Percentiles rank a stretch among this genome's conserved stretches.
phyloP scores from a whole-genome alignment of 2,888 invertebrate genomes.

The Xylophagus ater region DNA sequence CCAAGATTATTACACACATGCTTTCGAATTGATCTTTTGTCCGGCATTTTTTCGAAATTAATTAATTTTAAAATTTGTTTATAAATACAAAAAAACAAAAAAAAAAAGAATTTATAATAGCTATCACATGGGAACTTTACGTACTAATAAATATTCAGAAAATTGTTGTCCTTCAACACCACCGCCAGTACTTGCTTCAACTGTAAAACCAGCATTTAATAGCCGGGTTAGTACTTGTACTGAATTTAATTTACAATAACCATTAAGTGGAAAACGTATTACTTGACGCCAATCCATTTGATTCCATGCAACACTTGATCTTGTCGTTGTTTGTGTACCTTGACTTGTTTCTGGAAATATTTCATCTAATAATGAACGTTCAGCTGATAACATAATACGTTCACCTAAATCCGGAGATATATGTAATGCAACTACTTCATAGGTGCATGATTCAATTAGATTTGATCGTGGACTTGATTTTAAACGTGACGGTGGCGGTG shows the following conservation, averaged over 20 bases:
- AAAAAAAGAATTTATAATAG: constrained; percentile 18
- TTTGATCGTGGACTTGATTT: constrained; percentile 28
- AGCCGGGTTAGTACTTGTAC: constrained; percentile 75
- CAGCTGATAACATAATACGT: constrained; percentile 70
- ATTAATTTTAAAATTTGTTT: too few species aligned
- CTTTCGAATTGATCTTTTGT: too few species aligned
- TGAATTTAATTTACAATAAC: constrained; percentile 82
- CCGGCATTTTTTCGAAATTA: too few species aligned
- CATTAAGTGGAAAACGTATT: constrained; percentile 75
- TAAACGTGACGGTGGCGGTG: constrained; percentile 34
- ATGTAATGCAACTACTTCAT: constrained; percentile 70
- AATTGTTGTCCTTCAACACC: constrained; percentile 84
- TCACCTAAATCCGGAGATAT: constrained; percentile 73
- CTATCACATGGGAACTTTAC: constrained; percentile 42
- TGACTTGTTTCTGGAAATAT: constrained; percentile 67
- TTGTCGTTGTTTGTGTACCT: constrained; percentile 61
- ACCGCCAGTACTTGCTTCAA: constrained; percentile 74
- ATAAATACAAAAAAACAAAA: too few species aligned
- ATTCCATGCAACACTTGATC: constrained; percentile 71
- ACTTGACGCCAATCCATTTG: constrained; percentile 71
- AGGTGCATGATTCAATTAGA: constrained; percentile 40
- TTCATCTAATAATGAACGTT: constrained; percentile 63
- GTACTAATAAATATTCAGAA: constrained; percentile 74
- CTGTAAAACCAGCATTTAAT: constrained; percentile 63
- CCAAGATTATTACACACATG: too few species aligned